phyloP scores from a whole-genome alignment of 2,888 invertebrate genomes.

The Drosophila leonis region DNA sequence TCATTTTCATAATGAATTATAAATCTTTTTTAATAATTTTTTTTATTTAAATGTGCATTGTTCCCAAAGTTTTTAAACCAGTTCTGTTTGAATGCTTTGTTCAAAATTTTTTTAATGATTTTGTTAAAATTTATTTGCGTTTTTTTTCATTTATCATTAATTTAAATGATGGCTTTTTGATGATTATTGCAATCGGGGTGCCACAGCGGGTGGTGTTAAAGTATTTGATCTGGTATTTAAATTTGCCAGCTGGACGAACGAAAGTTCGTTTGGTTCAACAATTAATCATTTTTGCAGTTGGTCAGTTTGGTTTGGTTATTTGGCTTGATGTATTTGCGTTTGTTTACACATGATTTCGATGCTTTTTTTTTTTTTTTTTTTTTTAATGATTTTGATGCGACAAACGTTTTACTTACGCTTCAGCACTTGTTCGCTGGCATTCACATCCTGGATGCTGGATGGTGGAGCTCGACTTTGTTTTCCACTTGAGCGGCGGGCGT shows the following conservation, averaged over 20 bases:
- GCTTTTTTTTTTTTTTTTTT: background rate
- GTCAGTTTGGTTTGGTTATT: constrained; percentile 37
- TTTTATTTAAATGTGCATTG: constrained; percentile 25
- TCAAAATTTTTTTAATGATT: constrained; percentile 64
- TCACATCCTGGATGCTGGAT: constrained; percentile 17
- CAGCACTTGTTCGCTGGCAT: constrained; percentile 45
- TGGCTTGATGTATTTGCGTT: constrained; percentile 16
- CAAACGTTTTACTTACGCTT: constrained; percentile 64
- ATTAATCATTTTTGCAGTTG: constrained; percentile 55
- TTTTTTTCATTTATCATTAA: constrained; percentile 53
- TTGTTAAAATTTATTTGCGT: constrained; percentile 57
- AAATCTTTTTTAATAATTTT: constrained; percentile 5
- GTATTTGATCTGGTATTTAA: constrained; percentile 31
- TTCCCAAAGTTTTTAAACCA: background rate
- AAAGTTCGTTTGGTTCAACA: constrained; percentile 11
- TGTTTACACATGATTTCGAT: constrained; percentile 34
- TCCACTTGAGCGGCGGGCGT: constrained; percentile 70
- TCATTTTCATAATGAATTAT: constrained; percentile 48
- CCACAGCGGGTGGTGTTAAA: constrained; percentile 14
- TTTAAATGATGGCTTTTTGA: constrained; percentile 57
- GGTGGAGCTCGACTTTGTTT: constrained; percentile 27
- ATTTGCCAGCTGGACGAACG: constrained; percentile 32
- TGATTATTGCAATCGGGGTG: constrained; percentile 25
- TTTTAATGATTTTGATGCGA: constrained; percentile 47
- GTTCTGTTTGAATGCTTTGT: constrained; percentile 35